Percentiles rank a stretch among this genome's conserved stretches.
phyloP scores from a whole-genome alignment of 2,888 invertebrate genomes.

The Pterostichus niger region DNA sequence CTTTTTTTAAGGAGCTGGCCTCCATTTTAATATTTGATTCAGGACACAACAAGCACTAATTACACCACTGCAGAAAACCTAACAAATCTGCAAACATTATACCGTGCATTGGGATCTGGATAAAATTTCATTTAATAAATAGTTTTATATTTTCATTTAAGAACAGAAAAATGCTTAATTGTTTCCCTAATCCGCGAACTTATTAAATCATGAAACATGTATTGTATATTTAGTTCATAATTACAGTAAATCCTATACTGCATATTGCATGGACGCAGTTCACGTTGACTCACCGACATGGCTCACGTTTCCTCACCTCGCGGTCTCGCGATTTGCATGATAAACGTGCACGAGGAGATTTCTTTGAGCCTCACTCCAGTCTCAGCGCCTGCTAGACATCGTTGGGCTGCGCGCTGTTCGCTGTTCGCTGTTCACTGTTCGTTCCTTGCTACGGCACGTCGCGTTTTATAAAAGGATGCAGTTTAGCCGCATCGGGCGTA shows the following conservation, averaged over 20 bases:
- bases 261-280: neutral
- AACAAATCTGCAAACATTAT: too few relatives aligned
- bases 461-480: constrained; percentile 58
- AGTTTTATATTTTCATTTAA: too few relatives aligned
- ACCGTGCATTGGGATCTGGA: too few relatives aligned
- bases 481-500: constrained; percentile 58
- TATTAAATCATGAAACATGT: neutral
- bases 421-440: too few relatives aligned
- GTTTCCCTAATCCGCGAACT: neutral
- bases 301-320: neutral
- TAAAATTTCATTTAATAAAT: too few relatives aligned
- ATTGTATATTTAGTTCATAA: constrained; percentile 21
- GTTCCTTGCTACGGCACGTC: constrained; percentile 25
- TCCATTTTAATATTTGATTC: too few relatives aligned
- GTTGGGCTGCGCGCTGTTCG: too few relatives aligned
- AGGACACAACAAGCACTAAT: too few relatives aligned
- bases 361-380: constrained; percentile 4
- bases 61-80: too few relatives aligned
- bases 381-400: neutral
- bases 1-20: too few relatives aligned
- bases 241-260: constrained; percentile 14
- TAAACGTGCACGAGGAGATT: constrained; percentile 41
- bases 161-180: neutral
- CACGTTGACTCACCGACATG: neutral
- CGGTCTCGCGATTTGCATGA: constrained; percentile 38